Evolutionary conservation across 1,140 invertebrate species (phyloP), one percentile per base, ranked within the genome.

Genomic region (Pogonomyrmex barbatus): DNA sequence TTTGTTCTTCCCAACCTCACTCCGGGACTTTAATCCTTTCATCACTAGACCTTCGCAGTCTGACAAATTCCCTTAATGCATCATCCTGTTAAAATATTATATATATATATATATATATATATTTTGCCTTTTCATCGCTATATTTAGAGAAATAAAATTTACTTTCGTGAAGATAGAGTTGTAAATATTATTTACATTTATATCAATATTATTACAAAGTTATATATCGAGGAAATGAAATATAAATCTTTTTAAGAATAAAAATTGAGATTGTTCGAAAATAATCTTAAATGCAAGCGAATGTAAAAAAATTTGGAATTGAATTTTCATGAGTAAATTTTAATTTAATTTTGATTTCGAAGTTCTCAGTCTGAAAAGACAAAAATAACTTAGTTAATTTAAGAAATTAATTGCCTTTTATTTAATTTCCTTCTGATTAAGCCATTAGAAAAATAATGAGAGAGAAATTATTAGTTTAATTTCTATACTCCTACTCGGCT

Each of bases 11-110:
- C 8, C 56, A 60, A 4, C 12, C 9, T 47, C 60, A 24, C 36
- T 56, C 1, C 24, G 8, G 36, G 24, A 70, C 45, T 70, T 70
- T 70, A 14, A 70, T 45, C 36, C 50, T 70, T 42, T 70, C 67
- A 79, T 50, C 24, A 63, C 36, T 50, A 12, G 39, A n/a, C 30
- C 50, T n/a, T 70, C 2, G 12, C 36, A 45, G 45, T 56, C 47
- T 33, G 50, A 70, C 52, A 39, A 68, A 52, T 56, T 45, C 42
- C 10, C 24, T 56, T 39, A 30, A 56, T 54, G 62, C n/a, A 42
- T 17, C 9, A 30, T 24, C 56, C 45, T 33, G 45, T 81, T 33
- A 14, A 39, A 36, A n/a, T n/a, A 50, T 50, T 68, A 4, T 24
- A 24, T 24, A 24, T 24, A 24, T 24, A 24, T 24, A 24, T 24